phyloP scores from a whole-genome alignment of 2,797 vertebrate genomes.

The Zenarchopterus dispar region DNA sequence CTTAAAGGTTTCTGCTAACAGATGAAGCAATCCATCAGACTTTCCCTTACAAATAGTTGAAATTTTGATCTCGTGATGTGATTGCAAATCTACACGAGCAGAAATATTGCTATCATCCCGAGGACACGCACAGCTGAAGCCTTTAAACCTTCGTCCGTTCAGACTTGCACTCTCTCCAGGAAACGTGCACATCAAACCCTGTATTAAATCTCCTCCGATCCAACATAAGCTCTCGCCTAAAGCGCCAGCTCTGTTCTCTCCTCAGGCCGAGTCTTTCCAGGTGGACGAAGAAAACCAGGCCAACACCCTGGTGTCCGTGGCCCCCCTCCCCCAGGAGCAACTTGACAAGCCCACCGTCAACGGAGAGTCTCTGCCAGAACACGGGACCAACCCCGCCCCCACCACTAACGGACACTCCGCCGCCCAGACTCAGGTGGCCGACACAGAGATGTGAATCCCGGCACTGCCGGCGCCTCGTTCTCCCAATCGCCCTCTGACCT shows the following conservation, averaged over 20 bases:
- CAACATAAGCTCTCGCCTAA: background rate
- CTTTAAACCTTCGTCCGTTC: slow-evolving; percentile 41
- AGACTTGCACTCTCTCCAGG: slow-evolving; percentile 13
- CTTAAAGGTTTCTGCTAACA: background rate
- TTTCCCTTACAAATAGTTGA: background rate
- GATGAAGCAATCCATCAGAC: background rate
- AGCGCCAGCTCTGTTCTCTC: slow-evolving; percentile 15
- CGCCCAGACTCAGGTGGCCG: slow-evolving; percentile 84
- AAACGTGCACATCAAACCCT: slow-evolving; percentile 4
- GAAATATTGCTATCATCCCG: slow-evolving; percentile 3
- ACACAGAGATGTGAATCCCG: slow-evolving; percentile 88
- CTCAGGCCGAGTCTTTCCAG: slow-evolving; percentile 90
- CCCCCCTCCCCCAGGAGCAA: slow-evolving; percentile 82
- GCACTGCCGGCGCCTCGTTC: slow-evolving; percentile 12
- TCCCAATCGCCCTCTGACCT: slow-evolving; percentile 28
- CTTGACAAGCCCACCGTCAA: slow-evolving; percentile 87
- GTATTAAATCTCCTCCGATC: slow-evolving; percentile 1
- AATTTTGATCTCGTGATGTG: background rate
- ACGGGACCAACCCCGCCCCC: slow-evolving; percentile 81
- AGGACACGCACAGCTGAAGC: slow-evolving; percentile 42
- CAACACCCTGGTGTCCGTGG: slow-evolving; percentile 87
- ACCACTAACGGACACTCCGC: slow-evolving; percentile 88
- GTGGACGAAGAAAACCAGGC: slow-evolving; percentile 90
- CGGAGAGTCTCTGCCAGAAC: slow-evolving; percentile 87
- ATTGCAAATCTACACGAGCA: background rate